These are phyloP conservation scores for Caenorhabditis briggsae DNA, from an alignment of 1,140 invertebrate genomes.

Conservation along the genomic window DNA sequence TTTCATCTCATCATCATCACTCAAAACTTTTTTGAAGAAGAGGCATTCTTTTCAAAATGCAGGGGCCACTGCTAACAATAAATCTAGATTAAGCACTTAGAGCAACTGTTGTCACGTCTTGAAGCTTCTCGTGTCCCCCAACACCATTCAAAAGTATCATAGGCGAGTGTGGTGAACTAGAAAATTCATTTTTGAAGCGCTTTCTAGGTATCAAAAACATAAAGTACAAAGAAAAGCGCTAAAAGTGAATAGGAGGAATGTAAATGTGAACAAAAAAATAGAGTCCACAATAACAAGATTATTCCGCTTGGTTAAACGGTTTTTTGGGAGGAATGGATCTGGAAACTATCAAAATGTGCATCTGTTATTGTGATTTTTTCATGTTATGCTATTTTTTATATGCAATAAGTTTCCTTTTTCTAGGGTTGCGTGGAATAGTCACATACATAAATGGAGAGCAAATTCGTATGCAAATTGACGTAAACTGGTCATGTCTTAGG, in stretches of 20 bases:
- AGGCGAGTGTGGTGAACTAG: neutral
- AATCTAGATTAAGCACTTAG: constrained; percentile 55
- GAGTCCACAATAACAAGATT: constrained; percentile 24
- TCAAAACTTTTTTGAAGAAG: constrained; percentile 44
- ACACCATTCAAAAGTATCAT: constrained; percentile 27
- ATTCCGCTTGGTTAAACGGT: constrained; percentile 22
- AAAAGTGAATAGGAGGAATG: neutral
- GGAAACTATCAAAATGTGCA: too few species aligned
- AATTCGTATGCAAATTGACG: constrained; percentile 52
- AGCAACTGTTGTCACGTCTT: constrained; percentile 51
- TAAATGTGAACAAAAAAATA: neutral
- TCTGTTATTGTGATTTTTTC: neutral
- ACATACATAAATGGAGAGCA: constrained; percentile 50
- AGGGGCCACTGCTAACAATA: constrained; percentile 37
- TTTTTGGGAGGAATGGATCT: neutral
- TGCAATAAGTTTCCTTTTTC: neutral
- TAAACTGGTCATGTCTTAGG: constrained; percentile 40
- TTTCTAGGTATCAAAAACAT: neutral
- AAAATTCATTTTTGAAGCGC: neutral
- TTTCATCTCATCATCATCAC: constrained; percentile 54
- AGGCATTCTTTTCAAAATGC: constrained; percentile 42
- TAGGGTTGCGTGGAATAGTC: constrained; percentile 30
- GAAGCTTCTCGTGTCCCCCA: constrained; percentile 23
- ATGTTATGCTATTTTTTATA: neutral
- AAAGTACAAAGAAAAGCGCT: neutral